These are phyloP conservation scores for Rhinolophus sinicus DNA, from an alignment of 2,113 vertebrate genomes.

Conservation along the genomic window DNA sequence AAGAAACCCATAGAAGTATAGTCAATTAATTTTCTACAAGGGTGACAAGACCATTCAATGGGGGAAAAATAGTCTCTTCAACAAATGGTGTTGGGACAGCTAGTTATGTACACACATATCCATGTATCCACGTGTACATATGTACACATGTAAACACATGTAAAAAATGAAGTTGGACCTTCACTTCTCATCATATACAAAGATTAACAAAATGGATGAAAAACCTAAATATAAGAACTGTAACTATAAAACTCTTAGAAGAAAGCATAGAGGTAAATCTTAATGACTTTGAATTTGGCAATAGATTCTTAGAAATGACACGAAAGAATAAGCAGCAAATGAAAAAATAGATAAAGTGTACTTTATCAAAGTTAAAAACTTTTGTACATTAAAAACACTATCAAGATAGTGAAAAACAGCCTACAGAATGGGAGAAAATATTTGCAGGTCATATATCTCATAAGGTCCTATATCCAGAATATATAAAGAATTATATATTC, in stretches of 20 bases:
- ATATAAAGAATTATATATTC: conserved; percentile 17
- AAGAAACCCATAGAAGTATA: background rate
- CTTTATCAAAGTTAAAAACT: background rate
- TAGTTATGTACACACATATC: background rate
- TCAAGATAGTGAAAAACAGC: background rate
- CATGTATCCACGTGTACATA: background rate
- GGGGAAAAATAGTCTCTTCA: background rate
- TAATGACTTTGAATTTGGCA: background rate
- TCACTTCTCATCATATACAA: background rate
- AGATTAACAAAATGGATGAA: conserved; percentile 3
- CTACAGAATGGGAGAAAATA: conserved; percentile 1
- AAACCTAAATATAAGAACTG: background rate
- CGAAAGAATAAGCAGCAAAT: background rate
- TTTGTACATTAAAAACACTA: background rate
- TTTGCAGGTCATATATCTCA: conserved; percentile 5
- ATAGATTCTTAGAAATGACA: background rate
- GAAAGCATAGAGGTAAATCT: background rate
- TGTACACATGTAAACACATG: background rate
- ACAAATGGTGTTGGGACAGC: background rate
- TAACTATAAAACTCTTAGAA: background rate
- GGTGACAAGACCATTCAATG: no score
- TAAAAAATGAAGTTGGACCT: background rate
- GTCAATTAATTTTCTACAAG: background rate
- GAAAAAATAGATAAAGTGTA: background rate
- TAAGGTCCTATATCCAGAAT: background rate